These are phyloP conservation scores for Scolopax mira DNA, from an alignment of 2,113 vertebrate species.

Conservation along the genomic window DNA sequence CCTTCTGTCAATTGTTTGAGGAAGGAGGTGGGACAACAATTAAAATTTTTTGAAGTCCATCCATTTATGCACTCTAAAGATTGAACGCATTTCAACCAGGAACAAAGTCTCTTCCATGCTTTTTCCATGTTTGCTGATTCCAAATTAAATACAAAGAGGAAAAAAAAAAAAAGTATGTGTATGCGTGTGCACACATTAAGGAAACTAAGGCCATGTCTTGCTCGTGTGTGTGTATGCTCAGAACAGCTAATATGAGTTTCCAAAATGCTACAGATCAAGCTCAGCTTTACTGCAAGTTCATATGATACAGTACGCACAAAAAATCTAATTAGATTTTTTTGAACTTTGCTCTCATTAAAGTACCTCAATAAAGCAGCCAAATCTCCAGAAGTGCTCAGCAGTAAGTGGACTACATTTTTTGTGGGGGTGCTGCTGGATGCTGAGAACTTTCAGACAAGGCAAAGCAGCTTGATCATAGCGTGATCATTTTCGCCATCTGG, in stretches of 20 bases:
- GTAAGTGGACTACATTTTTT: neutral
- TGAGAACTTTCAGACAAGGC: neutral
- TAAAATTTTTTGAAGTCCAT: neutral
- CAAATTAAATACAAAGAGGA: neutral
- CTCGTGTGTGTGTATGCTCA: accelerated
- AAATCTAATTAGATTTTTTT: neutral
- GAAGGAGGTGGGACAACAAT: neutral
- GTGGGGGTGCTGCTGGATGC: neutral
- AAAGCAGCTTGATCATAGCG: neutral
- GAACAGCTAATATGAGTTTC: neutral
- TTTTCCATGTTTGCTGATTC: neutral
- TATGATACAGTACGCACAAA: neutral
- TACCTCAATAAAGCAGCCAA: neutral
- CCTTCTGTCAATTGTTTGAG: neutral
- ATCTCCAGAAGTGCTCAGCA: neutral
- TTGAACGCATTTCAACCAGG: neutral
- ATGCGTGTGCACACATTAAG: neutral
- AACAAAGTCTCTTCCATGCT: neutral
- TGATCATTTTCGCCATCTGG: neutral
- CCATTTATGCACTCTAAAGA: neutral
- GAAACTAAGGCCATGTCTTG: neutral
- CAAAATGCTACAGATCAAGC: neutral
- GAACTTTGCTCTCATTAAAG: neutral
- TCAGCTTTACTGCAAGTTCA: neutral
- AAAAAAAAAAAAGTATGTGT: too few relatives aligned